Base-by-base conservation (phyloP, 2,797 vertebrate species). In the Hirundo rustica region DNA sequence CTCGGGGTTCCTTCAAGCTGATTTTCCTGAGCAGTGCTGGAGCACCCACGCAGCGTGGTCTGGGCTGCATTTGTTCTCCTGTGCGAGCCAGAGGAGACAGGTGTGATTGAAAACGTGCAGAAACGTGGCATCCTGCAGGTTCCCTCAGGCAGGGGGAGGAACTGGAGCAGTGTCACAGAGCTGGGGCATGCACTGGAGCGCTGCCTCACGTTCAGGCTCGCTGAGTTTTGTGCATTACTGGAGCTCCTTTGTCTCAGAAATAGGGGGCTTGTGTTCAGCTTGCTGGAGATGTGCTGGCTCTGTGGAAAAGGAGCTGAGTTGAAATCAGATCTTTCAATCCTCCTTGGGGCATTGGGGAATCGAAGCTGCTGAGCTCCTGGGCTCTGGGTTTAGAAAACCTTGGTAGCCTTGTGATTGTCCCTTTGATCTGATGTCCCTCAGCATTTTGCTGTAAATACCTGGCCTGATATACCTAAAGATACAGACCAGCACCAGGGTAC, bases 1-100 rank as follows among this genome's bases (percentile, higher is more conserved):
- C 3, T 4, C 0, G 5, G 3, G 10, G 26, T 38, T 70, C 21
- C 34, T 50, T 7, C 4, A 16, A 2, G 23, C 29, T 0, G 3
- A 3, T 47, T 73, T 73, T 48, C 20, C 57, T 48, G 65, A 26
- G 53, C n/a, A 5, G 11, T 23, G 13, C 44, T 12, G 68, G 17
- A 18, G 34, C 65, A 3, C 2, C 3, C 11, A 1, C 8, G 29
- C 54, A 36, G 40, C 3, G 3, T 51, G 18, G 8, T 2, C 48
- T 65, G 75, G 48, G 60, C 50, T 77, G 5, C 6, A 0, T 27
- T 45, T 47, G 68, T 29, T 3, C 47, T 44, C 61, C 42, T 27
- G 51, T n/a, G 42, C 17, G 27, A 40, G 36, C 13, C 30, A 34
- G 58, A 40, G 38, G 16, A 16, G 80, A 5, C 27, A 70, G 71